Conservation (phyloP, 2,113 vertebrate genomes). For the Hemibagrus wyckioides region DNA sequence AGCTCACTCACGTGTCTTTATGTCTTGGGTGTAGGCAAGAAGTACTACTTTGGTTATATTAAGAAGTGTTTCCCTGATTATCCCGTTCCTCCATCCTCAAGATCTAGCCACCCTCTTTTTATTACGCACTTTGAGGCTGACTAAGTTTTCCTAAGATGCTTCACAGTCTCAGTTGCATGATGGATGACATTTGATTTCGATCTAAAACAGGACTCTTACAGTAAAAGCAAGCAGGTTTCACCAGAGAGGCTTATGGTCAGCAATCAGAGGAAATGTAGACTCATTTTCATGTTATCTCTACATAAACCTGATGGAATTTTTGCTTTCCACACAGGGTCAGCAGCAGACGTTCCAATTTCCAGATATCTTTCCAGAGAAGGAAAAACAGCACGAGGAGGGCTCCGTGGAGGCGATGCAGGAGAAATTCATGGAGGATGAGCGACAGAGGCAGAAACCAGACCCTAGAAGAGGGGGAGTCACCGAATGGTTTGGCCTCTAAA, state of each 20-base stretch:
- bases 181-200: constrained; percentile 1
- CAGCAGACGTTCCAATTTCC: constrained; percentile 92
- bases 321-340: constrained; percentile 74
- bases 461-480: constrained; percentile 85
- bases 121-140: background rate
- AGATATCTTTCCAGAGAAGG: constrained; percentile 84
- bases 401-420: constrained; percentile 72
- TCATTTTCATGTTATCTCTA: constrained; percentile 1
- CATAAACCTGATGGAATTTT: constrained; percentile 34
- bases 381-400: constrained; percentile 57
- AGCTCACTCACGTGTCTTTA: background rate
- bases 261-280: background rate
- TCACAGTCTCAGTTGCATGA: background rate
- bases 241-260: background rate
- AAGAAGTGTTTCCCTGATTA: background rate
- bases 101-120: background rate
- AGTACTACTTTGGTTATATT: background rate
- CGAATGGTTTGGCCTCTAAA: constrained; percentile 89
- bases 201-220: constrained; percentile 4
- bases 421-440: constrained; percentile 78
- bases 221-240: background rate
- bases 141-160: background rate
- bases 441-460: constrained; percentile 76
- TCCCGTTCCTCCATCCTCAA: background rate
- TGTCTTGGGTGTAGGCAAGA: background rate